These are phyloP conservation scores for Meleagris gallopavo DNA, from an alignment of 2,113 vertebrate genomes.

Conservation along the genomic window DNA sequence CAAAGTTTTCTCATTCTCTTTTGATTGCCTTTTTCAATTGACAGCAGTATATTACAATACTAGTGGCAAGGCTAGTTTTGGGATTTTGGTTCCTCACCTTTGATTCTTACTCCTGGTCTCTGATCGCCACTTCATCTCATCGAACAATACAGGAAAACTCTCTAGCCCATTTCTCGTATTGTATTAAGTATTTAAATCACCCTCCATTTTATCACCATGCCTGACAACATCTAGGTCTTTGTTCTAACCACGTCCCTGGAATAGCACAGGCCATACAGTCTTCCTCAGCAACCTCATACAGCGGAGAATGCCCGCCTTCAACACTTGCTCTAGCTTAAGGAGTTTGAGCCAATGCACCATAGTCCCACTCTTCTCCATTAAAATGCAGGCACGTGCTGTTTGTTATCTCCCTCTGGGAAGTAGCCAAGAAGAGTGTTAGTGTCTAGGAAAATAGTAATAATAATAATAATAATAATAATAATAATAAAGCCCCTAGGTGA, in stretches of 20 bases:
- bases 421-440: constrained; percentile 63
- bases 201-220: not conserved
- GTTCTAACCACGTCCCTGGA: not conserved
- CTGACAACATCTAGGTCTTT: not conserved
- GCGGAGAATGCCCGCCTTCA: not conserved
- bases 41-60: not conserved
- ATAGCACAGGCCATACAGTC: not conserved
- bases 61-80: not conserved
- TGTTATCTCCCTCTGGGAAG: constrained; percentile 72
- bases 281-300: not conserved
- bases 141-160: not conserved
- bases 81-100: not conserved
- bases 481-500: constrained; percentile 63
- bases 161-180: not conserved
- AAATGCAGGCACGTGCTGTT: constrained; percentile 57
- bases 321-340: not conserved
- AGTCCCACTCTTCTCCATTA: constrained; percentile 53
- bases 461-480: constrained; percentile 51
- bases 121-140: not conserved
- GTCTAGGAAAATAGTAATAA: constrained; percentile 68
- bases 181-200: not conserved
- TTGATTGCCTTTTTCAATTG: not conserved
- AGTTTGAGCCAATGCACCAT: not conserved
- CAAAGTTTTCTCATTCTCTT: not conserved
- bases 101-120: not conserved